These are phyloP conservation scores for Eudasyphora cyanicolor DNA, from an alignment of 2,888 invertebrate species.

Conservation along the genomic window DNA sequence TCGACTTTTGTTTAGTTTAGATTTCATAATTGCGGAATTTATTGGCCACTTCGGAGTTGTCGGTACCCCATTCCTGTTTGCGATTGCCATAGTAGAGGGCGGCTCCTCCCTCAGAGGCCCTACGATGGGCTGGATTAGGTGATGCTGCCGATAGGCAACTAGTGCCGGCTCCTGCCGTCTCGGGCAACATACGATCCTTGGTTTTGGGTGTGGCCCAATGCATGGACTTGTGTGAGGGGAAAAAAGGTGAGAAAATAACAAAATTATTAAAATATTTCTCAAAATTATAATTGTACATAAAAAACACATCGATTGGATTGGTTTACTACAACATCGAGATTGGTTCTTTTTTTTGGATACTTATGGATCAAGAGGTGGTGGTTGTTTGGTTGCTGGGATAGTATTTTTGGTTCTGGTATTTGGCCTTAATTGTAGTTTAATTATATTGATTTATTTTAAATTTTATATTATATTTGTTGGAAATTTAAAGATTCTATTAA, in stretches of 20 bases:
- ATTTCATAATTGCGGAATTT: slow-evolving; percentile 96
- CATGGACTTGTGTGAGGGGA: slow-evolving; percentile 85
- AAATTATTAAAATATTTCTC: not conserved
- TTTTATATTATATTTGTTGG: no score
- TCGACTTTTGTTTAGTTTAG: slow-evolving; percentile 81
- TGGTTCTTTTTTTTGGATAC: slow-evolving; percentile 37
- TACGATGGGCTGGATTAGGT: slow-evolving; percentile 83
- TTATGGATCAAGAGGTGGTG: slow-evolving; percentile 65
- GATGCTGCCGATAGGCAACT: slow-evolving; percentile 83
- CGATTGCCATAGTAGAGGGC: slow-evolving; percentile 85
- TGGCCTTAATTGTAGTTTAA: no score
- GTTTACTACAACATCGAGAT: slow-evolving; percentile 40
- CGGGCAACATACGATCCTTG: slow-evolving; percentile 91
- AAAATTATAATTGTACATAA: not conserved
- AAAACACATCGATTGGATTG: not conserved
- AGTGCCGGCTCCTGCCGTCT: slow-evolving; percentile 80
- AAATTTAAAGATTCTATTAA: no score
- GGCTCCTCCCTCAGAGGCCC: slow-evolving; percentile 94
- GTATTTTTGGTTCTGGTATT: slow-evolving; percentile 15
- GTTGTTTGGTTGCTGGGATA: slow-evolving; percentile 43
- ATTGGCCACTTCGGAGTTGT: slow-evolving; percentile 90
- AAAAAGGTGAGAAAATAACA: slow-evolving; percentile 10
- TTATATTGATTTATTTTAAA: slow-evolving; percentile 25
- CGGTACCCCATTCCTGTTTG: slow-evolving; percentile 85
- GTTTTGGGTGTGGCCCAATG: slow-evolving; percentile 95